Base-by-base conservation (phyloP, 2,797 vertebrate species). In the Sciurus carolinensis region DNA sequence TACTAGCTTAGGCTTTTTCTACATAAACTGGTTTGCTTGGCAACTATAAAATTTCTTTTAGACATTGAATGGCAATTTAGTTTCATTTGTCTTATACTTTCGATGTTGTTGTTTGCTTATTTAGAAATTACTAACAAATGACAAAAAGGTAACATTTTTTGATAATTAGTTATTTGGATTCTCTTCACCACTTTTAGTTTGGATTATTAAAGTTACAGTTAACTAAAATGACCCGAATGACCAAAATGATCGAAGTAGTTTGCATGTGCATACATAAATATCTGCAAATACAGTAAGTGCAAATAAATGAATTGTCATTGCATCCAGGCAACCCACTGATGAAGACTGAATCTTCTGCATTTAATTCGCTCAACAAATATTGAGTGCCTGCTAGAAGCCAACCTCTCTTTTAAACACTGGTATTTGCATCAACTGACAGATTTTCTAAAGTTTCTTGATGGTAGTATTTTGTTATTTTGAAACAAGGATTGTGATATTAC, bases 111-210 rank as follows among this genome's bases (percentile, higher is more conserved):
- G 5, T 39, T 92, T 96, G 33, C 42, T 87, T 50, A 96, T 42
- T 44, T 93, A 1, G 14, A 82, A 52, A 15, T 24, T 71, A 82
- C 72, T 14, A 84, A 81, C 10, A 90, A 66, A 17, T 44, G 17
- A 50, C 22, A 50, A 42, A 72, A 75, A 91, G 52, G 62, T 79
- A 75, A 66, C 36, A 57, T 26, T 87, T 91, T 91, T 94, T 94
- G 26, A 80, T 42, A 91, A 14, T 90, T 30, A 33, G 1, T 5
- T 54, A 11, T 77, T 72, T 90, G 26, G 15, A 52, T 80, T 94
- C n/a, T 71, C 64, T 72, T 8, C 1, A 44, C 20, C 24, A 86
- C 39, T 76, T 66, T 73, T 87, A 75, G 7, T 93, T 67, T 85
- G 47, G 36, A 1, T 86, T 59, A 81, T 14, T 71, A n/a, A 96